Evolutionary conservation across 2,113 vertebrate species (phyloP).

Genomic region (Psophia crepitans): DNA sequence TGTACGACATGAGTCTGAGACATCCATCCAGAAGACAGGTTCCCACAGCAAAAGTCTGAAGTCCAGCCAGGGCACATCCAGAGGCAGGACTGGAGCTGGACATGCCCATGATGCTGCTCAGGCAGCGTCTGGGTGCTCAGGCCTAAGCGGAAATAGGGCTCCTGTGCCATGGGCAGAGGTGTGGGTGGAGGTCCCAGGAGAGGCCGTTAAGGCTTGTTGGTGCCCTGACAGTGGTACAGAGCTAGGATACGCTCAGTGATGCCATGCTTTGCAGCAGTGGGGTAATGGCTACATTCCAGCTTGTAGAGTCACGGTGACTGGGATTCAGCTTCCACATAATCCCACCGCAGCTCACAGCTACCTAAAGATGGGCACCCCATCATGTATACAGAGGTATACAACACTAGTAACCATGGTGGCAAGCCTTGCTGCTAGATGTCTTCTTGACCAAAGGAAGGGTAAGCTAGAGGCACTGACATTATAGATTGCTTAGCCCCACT

Average conservation of each 20-base stretch:
- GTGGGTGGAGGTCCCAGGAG: not conserved
- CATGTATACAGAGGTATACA: not conserved
- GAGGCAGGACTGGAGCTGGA: not conserved
- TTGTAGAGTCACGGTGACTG: not conserved
- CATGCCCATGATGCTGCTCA: not conserved
- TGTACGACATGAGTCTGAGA: accelerated
- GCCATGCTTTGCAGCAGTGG: not conserved
- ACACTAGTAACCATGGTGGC: not conserved
- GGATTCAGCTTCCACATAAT: not conserved
- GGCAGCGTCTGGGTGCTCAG: not conserved
- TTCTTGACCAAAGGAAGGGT: not conserved
- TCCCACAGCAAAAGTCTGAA: not conserved
- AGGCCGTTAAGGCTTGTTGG: not conserved
- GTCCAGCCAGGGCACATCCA: not conserved
- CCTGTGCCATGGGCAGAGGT: not conserved
- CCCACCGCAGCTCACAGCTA: not conserved
- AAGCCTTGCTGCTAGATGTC: not conserved
- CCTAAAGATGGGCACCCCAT: not conserved
- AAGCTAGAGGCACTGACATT: not conserved
- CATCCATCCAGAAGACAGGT: not conserved
- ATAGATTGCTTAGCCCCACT: not conserved
- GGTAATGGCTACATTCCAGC: not conserved
- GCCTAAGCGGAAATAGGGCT: not conserved
- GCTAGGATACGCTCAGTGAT: accelerated
- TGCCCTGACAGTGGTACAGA: not conserved